phyloP scores from a whole-genome alignment of 2,888 invertebrate species.

The Portevinia maculata region DNA sequence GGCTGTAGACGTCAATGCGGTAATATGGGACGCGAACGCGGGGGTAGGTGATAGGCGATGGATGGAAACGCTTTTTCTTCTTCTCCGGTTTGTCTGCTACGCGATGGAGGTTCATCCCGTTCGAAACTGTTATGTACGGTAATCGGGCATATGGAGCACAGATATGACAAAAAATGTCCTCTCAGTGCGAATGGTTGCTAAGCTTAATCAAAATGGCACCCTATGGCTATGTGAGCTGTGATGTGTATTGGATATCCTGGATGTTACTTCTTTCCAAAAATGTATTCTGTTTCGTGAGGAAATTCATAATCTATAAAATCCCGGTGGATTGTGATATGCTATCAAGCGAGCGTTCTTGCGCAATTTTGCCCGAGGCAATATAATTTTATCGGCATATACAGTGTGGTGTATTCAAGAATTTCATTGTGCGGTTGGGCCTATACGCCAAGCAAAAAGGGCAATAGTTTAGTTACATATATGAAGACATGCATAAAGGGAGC shows the following conservation, averaged over 20 bases:
- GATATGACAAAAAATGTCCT: conserved; percentile 81
- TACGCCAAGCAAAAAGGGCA: conserved; percentile 27
- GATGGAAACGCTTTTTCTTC: conserved; percentile 57
- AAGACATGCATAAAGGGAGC: background rate
- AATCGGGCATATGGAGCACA: conserved; percentile 82
- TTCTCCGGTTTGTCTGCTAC: conserved; percentile 70
- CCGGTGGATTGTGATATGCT: conserved; percentile 69
- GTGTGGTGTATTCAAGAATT: conserved; percentile 49
- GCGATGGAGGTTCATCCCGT: conserved; percentile 75
- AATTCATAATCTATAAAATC: conserved; percentile 73
- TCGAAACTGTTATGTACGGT: conserved; percentile 80
- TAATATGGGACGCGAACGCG: conserved; percentile 49
- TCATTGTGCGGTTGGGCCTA: conserved; percentile 41
- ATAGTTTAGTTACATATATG: conserved; percentile 31
- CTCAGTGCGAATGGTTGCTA: conserved; percentile 73
- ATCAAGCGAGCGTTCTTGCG: conserved; percentile 57
- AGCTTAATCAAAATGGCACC: conserved; percentile 75
- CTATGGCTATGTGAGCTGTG: conserved; percentile 72
- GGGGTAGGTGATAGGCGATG: conserved; percentile 29
- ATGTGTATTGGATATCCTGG: conserved; percentile 73
- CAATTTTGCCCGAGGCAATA: conserved; percentile 67
- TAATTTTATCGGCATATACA: conserved; percentile 60
- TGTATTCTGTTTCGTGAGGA: conserved; percentile 61
- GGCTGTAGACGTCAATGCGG: conserved; percentile 74
- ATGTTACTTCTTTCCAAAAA: conserved; percentile 49